These are phyloP conservation scores for Chanos chanos DNA, from an alignment of 2,797 vertebrate genomes.

Conservation along the genomic window DNA sequence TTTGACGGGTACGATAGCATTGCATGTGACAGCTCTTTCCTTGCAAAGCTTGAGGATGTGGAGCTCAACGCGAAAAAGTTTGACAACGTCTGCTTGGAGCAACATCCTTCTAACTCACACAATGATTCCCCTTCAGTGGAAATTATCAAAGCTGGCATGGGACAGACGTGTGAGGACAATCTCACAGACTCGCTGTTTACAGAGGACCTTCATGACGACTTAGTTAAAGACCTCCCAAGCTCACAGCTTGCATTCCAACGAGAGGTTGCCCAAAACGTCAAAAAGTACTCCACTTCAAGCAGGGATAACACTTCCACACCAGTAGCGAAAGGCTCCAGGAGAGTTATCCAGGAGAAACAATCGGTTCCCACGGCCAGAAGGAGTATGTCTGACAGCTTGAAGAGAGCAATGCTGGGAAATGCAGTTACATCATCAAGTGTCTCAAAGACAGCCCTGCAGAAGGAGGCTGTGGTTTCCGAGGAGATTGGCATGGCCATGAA, in stretches of 20 bases:
- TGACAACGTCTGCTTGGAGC: neutral
- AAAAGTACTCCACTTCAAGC: constrained; percentile 15
- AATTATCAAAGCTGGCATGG: neutral
- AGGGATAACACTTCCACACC: constrained; percentile 37
- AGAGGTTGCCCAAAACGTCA: constrained; percentile 33
- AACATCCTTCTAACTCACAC: neutral
- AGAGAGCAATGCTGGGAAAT: constrained; percentile 84
- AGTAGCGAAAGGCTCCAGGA: constrained; percentile 1
- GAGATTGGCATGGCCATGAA: constrained; percentile 81
- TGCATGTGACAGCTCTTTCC: constrained; percentile 72
- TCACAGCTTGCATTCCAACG: constrained; percentile 74
- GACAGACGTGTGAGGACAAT: neutral
- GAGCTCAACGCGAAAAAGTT: constrained; percentile 57
- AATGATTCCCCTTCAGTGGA: neutral
- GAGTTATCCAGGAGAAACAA: neutral
- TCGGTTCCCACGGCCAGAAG: constrained; percentile 52
- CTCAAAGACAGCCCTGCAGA: constrained; percentile 72
- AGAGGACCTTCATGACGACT: constrained; percentile 47
- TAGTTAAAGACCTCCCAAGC: constrained; percentile 69
- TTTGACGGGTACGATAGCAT: constrained; percentile 87
- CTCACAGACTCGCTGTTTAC: constrained; percentile 45
- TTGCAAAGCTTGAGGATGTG: constrained; percentile 72
- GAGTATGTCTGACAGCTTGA: constrained; percentile 82
- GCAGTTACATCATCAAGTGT: constrained; percentile 70
- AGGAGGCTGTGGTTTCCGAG: constrained; percentile 78